These are phyloP conservation scores for Marronus borbonicus DNA, from an alignment of 2,888 invertebrate genomes.

Conservation along the genomic window DNA sequence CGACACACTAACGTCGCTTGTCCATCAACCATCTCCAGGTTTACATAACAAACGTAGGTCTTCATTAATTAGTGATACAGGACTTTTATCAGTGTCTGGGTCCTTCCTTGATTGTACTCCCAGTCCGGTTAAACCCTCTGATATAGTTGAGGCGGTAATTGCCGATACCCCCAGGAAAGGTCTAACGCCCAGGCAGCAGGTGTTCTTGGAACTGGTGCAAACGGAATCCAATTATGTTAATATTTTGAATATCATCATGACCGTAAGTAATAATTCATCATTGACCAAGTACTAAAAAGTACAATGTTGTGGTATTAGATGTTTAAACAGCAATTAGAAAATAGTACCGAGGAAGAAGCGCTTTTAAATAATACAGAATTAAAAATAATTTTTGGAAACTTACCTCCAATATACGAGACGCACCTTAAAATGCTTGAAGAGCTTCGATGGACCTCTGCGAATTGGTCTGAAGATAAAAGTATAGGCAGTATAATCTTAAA, in stretches of 20 bases:
- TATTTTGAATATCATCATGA: conserved; percentile 93
- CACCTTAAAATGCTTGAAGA: conserved; percentile 87
- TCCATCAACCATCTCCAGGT: conserved; percentile 73
- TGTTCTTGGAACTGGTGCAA: conserved; percentile 92
- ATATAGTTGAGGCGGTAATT: conserved; percentile 53
- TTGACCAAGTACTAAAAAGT: neutral
- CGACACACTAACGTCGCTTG: conserved; percentile 75
- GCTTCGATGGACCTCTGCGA: conserved; percentile 77
- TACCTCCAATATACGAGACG: conserved; percentile 94
- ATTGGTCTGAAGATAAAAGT: conserved; percentile 87
- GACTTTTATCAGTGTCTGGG: conserved; percentile 86
- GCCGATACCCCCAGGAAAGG: conserved; percentile 79
- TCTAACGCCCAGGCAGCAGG: conserved; percentile 83
- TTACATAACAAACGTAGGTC: conserved; percentile 84
- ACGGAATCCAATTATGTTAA: conserved; percentile 98
- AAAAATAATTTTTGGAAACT: conserved; percentile 95
- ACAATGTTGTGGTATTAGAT: conserved; percentile 73
- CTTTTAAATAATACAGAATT: conserved; percentile 92
- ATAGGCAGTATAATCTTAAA: conserved; percentile 88
- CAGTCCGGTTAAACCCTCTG: conserved; percentile 78
- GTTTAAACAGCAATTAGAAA: conserved; percentile 94
- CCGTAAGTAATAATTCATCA: conserved; percentile 73
- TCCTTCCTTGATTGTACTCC: conserved; percentile 92
- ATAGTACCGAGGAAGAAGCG: conserved; percentile 85
- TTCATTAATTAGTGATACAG: conserved; percentile 85